phyloP scores from a whole-genome alignment of 2,888 invertebrate species.

The Nebria salina region DNA sequence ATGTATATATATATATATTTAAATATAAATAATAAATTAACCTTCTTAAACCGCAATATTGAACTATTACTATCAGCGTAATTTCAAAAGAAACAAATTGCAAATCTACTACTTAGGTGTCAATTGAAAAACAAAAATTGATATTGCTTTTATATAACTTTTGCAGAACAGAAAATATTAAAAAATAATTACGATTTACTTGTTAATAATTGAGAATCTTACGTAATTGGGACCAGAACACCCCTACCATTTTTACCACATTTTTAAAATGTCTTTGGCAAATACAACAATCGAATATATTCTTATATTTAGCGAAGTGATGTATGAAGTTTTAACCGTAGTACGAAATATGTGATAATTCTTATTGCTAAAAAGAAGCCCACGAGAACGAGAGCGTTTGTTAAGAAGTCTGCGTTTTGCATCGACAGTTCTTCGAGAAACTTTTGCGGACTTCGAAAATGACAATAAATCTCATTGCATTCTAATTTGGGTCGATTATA shows the following conservation, averaged over 20 bases:
- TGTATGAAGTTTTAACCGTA: constrained; percentile 79
- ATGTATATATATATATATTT: constrained; percentile 13
- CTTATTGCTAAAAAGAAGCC: constrained; percentile 83
- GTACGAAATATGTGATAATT: constrained; percentile 82
- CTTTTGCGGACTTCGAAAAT: constrained; percentile 81
- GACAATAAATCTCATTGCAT: constrained; percentile 86
- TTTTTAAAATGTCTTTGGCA: constrained; percentile 44
- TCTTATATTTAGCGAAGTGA: constrained; percentile 33
- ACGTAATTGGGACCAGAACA: constrained; percentile 26
- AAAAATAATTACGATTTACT: not conserved
- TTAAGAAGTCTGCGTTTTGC: constrained; percentile 71
- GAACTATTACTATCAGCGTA: not conserved
- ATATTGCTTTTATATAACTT: not conserved
- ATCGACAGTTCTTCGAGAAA: constrained; percentile 88
- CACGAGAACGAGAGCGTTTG: constrained; percentile 82
- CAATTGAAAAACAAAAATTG: not conserved
- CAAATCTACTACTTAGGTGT: not conserved
- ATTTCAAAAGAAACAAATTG: not conserved
- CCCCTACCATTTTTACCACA: constrained; percentile 40
- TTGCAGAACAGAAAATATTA: too few relatives aligned
- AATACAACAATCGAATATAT: constrained; percentile 8
- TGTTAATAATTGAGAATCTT: not conserved
- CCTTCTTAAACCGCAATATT: not conserved
- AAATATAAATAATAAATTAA: not conserved
- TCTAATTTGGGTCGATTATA: constrained; percentile 82